Evolutionary conservation across 2,797 vertebrate genomes (phyloP).

Genomic region (Triplophysa yarkandensis): DNA sequence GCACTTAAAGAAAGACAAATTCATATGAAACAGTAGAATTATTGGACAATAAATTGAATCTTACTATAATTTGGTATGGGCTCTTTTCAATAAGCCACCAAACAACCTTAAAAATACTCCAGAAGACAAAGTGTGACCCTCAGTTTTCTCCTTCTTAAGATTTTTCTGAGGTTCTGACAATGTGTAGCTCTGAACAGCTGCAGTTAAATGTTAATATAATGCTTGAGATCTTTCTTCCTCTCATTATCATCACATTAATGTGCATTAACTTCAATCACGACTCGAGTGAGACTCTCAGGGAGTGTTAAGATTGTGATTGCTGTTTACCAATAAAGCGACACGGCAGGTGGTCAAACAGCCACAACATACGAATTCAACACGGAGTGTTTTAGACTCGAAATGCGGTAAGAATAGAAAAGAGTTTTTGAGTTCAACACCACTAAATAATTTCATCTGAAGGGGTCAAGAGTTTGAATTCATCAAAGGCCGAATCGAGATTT

Average conservation of each 20-base stretch:
- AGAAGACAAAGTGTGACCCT: not conserved
- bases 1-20: not conserved
- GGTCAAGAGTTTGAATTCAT: too few relatives aligned
- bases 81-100: not conserved
- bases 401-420: not conserved
- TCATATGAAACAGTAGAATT: too few relatives aligned
- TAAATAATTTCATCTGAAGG: not conserved
- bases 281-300: not conserved
- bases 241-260: constrained; percentile 22
- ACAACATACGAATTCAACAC: not conserved
- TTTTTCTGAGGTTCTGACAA: not conserved
- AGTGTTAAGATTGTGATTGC: not conserved
- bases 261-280: not conserved
- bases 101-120: not conserved
- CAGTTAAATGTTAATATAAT: constrained; percentile 11
- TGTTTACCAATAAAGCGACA: constrained; percentile 17
- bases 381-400: not conserved
- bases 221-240: constrained; percentile 1
- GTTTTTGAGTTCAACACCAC: not conserved
- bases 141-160: not conserved
- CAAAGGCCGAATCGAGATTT: too few relatives aligned
- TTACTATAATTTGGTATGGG: too few relatives aligned
- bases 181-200: not conserved
- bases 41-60: too few relatives aligned
- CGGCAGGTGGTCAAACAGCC: not conserved